Conservation (phyloP, 1,140 invertebrate species). For the Heliconius melpomene region DNA sequence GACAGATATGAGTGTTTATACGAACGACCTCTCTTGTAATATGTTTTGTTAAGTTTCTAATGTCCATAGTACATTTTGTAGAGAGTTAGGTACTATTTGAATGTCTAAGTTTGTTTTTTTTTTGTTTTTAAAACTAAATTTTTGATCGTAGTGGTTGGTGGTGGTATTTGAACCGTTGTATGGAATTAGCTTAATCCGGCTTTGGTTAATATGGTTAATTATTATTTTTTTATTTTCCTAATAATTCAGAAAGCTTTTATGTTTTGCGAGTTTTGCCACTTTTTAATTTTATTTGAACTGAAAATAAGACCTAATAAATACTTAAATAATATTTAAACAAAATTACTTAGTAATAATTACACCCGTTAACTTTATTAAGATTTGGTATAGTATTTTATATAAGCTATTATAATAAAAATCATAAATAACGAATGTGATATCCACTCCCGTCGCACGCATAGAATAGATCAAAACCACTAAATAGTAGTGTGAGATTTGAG, state of each 20-base stretch:
- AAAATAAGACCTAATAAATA: too few species aligned
- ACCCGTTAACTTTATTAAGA: too few species aligned
- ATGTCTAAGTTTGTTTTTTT: neutral
- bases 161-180: neutral
- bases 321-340: too few species aligned
- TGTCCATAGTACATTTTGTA: neutral
- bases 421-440: neutral
- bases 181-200: too few species aligned
- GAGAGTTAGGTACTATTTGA: neutral
- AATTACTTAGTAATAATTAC: too few species aligned
- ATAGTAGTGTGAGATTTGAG: constrained; percentile 2
- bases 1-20: constrained; percentile 70
- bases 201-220: too few species aligned
- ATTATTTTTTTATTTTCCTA: too few species aligned
- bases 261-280: too few species aligned
- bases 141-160: neutral
- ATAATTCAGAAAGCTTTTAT: too few species aligned
- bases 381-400: too few species aligned
- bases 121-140: too few species aligned
- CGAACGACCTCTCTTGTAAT: constrained; percentile 60
- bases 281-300: too few species aligned
- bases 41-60: constrained; percentile 3
- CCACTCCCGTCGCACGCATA: neutral
- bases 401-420: neutral
- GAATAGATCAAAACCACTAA: constrained; percentile 1